Percentiles rank a stretch among this genome's conserved stretches.
Conservation (phyloP, 2,113 vertebrate genomes). For the Candoia aspera region DNA sequence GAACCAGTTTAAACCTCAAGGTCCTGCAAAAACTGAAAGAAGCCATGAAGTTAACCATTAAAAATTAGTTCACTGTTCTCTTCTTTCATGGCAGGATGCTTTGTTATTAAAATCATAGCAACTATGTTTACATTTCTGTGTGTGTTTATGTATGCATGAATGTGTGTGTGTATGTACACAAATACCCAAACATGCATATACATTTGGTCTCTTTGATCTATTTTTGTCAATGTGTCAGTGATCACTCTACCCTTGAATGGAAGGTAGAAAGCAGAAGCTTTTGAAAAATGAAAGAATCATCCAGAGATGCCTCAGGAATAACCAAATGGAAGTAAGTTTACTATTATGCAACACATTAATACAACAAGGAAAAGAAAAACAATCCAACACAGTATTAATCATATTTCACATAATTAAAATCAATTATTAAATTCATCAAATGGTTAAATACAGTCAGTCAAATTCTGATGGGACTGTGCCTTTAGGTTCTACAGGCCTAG, state of each 20-base stretch:
- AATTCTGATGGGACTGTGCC: not conserved
- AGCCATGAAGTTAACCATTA: not conserved
- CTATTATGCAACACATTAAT: not conserved
- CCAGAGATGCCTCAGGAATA: not conserved
- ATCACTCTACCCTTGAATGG: not conserved
- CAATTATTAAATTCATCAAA: not conserved
- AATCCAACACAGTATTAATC: not conserved
- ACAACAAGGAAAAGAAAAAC: not conserved
- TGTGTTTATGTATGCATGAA: not conserved
- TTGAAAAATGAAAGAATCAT: not conserved
- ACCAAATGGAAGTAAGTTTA: not conserved
- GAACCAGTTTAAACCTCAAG: not conserved
- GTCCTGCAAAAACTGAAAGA: not conserved
- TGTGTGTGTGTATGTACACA: not conserved
- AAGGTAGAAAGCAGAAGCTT: not conserved
- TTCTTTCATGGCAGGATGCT: not conserved
- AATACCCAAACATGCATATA: no score
- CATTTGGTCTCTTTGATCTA: not conserved
- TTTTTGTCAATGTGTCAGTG: not conserved
- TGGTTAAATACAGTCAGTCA: not conserved
- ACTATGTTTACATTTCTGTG: not conserved
- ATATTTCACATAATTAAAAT: not conserved
- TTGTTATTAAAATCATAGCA: not conserved
- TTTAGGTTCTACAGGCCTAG: not conserved
- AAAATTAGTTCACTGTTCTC: not conserved